Base-by-base conservation (phyloP, 2,888 invertebrate genomes). In the Philhelius pedissequus region DNA sequence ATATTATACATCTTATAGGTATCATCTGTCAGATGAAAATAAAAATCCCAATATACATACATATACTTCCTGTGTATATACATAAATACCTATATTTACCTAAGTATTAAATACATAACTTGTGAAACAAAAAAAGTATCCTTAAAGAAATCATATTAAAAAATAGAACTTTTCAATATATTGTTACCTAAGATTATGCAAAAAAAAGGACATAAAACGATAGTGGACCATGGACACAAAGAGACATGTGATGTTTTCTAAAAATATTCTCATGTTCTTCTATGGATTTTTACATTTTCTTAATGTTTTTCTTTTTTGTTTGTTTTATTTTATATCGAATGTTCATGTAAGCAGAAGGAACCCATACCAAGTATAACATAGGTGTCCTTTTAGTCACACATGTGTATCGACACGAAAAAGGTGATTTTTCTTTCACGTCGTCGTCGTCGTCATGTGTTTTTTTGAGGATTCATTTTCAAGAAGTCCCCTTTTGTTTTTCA, bases 301-400 rank as follows among this genome's bases (percentile, higher is more conserved):
- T 15, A 60, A 11, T 50, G 60, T 60, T 66, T 35, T 56, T 60
- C 32, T 64, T 43, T 50, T 68, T n/a, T 25, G 62, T 62, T 20
- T 4, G 15, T 45, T 69, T 40, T 2, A 18, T 43, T 43, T 43
- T 73, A 58, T 48, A 73, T 82, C 62, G 73, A 83, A 74, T 58
- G 48, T 48, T 52, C 68, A 68, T 78, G 71, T 73, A 35, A 58
- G 60, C 11, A 69, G 66, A 30, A 32, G 32, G 76, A 66, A 76
- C 73, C 52, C 66, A 56, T 79, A 71, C 71, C 43, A 56, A 58
- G 83, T 76, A 30, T 32, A 64, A 84, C 71, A 84, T 84, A 84
- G 80, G 84, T 80, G 84, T 84, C 84, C 84, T 80, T 84, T 84
- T 80, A 84, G 84, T 79, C 70, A 66, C 83, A 84, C 79, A 84